Conservation (phyloP, 2,888 invertebrate species). For the Venusia cambrica region DNA sequence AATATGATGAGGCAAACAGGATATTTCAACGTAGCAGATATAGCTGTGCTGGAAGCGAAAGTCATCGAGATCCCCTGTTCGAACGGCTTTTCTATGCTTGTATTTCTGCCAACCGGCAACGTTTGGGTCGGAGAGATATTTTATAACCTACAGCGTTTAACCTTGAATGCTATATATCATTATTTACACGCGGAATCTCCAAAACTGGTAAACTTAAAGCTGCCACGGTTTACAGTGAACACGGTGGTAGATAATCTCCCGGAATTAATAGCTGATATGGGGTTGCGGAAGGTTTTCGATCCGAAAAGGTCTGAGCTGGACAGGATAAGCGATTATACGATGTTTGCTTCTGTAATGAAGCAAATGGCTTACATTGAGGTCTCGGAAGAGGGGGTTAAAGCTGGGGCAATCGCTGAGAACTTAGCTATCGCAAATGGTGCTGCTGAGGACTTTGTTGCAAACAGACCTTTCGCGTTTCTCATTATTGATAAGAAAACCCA, state of each 20-base stretch:
- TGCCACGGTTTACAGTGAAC: conserved; percentile 53
- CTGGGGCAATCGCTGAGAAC: conserved; percentile 31
- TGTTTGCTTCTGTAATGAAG: conserved; percentile 52
- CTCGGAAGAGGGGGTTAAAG: conserved; percentile 47
- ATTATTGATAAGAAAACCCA: conserved; percentile 53
- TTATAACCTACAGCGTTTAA: conserved; percentile 42
- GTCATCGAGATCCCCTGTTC: conserved; percentile 52
- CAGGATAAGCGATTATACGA: conserved; percentile 47
- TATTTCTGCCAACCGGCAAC: conserved; percentile 45
- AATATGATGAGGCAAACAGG: conserved; percentile 57
- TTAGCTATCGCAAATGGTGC: conserved; percentile 29
- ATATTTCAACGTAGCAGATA: conserved; percentile 43
- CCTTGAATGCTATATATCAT: conserved; percentile 48
- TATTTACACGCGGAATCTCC: conserved; percentile 34
- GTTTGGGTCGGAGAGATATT: conserved; percentile 43
- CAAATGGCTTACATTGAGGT: conserved; percentile 52
- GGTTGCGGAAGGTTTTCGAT: conserved; percentile 53
- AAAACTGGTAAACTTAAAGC: conserved; percentile 44
- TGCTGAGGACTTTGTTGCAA: conserved; percentile 40
- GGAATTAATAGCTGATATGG: conserved; percentile 60
- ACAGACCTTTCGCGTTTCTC: conserved; percentile 55
- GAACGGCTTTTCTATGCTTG: conserved; percentile 46
- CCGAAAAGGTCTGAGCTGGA: conserved; percentile 46
- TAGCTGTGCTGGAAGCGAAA: conserved; percentile 41
- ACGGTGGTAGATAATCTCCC: conserved; percentile 49